A percentile compares a stretch with the other conserved stretches of the same genome.
Conservation (phyloP, 2,888 invertebrate genomes). For the Dicyrtoma fusca region DNA sequence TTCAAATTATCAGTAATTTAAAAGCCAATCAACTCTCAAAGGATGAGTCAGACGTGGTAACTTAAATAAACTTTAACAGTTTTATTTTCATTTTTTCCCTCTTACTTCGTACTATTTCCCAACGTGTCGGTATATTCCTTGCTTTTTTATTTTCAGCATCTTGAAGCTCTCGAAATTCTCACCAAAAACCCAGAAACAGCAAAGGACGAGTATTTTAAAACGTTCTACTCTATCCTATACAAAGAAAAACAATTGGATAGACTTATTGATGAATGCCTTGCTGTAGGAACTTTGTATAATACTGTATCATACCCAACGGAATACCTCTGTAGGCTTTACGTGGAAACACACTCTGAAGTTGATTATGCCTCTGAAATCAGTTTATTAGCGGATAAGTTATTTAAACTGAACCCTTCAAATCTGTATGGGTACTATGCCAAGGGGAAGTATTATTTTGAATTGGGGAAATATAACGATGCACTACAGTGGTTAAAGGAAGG, state of each 20-base stretch:
- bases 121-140: no score
- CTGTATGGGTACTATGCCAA: conserved; percentile 51
- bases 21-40: conserved; percentile 40
- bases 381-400: conserved; percentile 46
- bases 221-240: conserved; percentile 63
- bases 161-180: conserved; percentile 46
- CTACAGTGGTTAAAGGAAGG: conserved; percentile 50
- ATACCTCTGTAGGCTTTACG: conserved; percentile 52
- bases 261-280: conserved; percentile 41
- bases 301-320: conserved; percentile 52
- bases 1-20: conserved; percentile 42
- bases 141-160: conserved; percentile 34
- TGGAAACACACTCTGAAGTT: conserved; percentile 40
- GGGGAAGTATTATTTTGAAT: conserved; percentile 50
- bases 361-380: conserved; percentile 29
- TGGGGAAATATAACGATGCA: conserved; percentile 37
- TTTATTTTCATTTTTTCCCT: not conserved
- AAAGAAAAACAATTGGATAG: conserved; percentile 55
- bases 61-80: not conserved
- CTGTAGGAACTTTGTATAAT: conserved; percentile 45
- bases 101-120: not conserved
- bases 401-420: conserved; percentile 53
- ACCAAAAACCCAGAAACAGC: conserved; percentile 45
- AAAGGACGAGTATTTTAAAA: conserved; percentile 60
- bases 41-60: conserved; percentile 47